Percentiles rank a stretch among this genome's conserved stretches.
Evolutionary conservation across 2,888 invertebrate species (phyloP).

Genomic region (Lordiphosa fenestrarum): DNA sequence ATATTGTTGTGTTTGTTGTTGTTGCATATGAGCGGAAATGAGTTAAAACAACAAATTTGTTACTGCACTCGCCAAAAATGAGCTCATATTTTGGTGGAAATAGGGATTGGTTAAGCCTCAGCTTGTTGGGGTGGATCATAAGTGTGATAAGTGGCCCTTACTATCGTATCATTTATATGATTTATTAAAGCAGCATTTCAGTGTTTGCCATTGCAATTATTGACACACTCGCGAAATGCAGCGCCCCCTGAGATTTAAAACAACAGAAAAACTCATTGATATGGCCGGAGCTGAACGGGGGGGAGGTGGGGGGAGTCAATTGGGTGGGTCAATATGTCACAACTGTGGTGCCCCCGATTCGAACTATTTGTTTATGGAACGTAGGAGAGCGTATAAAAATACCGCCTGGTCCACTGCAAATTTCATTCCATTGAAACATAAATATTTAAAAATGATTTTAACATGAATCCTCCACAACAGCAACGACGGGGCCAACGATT

Average conservation of each 20-base stretch:
- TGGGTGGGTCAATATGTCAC: constrained; percentile 67
- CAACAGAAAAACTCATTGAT: constrained; percentile 24
- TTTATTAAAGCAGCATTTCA: constrained; percentile 11
- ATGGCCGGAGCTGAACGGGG: constrained; percentile 10
- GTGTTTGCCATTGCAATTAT: constrained; percentile 62
- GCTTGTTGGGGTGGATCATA: no score
- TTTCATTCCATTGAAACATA: constrained; percentile 57
- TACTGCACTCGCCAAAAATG: constrained; percentile 21
- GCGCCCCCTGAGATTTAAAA: constrained; percentile 51
- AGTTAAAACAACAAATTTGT: constrained; percentile 41
- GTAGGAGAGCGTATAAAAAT: constrained; percentile 8
- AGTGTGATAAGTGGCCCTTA: neutral
- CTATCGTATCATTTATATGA: constrained; percentile 10
- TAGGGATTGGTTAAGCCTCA: constrained; percentile 12
- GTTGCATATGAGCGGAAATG: constrained; percentile 56
- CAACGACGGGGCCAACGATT: constrained; percentile 41
- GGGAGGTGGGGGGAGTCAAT: neutral
- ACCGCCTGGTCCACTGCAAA: constrained; percentile 33
- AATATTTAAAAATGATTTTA: constrained; percentile 67
- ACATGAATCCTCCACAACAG: constrained; percentile 7
- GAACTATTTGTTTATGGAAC: constrained; percentile 46
- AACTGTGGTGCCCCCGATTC: constrained; percentile 32
- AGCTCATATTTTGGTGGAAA: constrained; percentile 13
- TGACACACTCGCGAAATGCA: constrained; percentile 60
- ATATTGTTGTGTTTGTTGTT: constrained; percentile 43